phyloP scores from a whole-genome alignment of 2,888 invertebrate species.

The Agrotis segetum region DNA sequence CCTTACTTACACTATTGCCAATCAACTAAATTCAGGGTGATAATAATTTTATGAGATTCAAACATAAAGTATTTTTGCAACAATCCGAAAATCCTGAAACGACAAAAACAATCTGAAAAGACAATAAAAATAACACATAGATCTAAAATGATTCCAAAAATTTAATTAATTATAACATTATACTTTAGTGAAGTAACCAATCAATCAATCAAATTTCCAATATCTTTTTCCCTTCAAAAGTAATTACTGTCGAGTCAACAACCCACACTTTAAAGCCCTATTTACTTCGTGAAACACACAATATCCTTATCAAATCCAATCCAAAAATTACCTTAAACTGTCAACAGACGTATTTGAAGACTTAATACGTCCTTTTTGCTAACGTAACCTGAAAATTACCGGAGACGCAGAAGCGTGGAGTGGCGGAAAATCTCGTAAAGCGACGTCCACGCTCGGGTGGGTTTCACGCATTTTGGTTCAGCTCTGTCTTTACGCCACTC shows the following conservation, averaged over 20 bases:
- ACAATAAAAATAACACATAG: no score
- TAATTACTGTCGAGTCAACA: conserved; percentile 7
- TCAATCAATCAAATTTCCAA: background rate
- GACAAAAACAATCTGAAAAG: no score
- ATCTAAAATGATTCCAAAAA: no score
- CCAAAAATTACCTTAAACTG: conserved; percentile 30
- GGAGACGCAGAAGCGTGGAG: conserved; percentile 40
- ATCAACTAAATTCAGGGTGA: background rate
- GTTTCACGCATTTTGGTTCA: conserved; percentile 59
- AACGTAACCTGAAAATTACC: conserved; percentile 49
- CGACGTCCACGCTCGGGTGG: conserved; percentile 54
- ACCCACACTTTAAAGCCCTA: background rate
- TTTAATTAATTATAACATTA: background rate
- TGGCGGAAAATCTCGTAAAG: conserved; percentile 64
- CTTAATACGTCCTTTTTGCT: conserved; percentile 57
- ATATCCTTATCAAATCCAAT: conserved; percentile 32
- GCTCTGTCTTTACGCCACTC: conserved; percentile 41
- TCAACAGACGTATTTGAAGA: conserved; percentile 32
- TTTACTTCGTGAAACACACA: conserved; percentile 19
- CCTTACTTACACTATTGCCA: background rate
- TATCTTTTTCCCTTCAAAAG: conserved; percentile 8
- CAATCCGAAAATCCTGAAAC: no score
- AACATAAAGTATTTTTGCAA: background rate
- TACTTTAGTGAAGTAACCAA: background rate
- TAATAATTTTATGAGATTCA: background rate